Evolutionary conservation across 2,113 vertebrate genomes (phyloP), one percentile per base, ranked within the genome.

Genomic region (Periophthalmodon schlosseri): DNA sequence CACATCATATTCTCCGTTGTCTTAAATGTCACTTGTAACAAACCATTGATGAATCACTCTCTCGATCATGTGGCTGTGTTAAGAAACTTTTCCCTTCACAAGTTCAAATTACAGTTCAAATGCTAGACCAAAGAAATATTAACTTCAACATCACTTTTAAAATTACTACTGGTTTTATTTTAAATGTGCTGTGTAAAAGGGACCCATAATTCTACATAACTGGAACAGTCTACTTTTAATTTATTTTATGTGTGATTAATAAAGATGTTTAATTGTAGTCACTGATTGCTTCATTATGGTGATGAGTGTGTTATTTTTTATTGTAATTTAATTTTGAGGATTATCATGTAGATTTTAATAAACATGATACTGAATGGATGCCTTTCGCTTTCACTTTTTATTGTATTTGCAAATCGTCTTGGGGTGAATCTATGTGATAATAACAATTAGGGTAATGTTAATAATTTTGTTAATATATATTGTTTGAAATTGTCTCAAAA

Each of bases 101-200:
- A 13, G 13, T 58, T 24, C 21, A 3, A 24, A 24, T 58, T 21
- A 24, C 23, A 24, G 57, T 28, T 60, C 28, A 18, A 63, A 16
- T 33, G 24, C 34, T 63, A 63, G 60, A 34, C 60, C 60, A 63
- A 63, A 63, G 60, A 63, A 24, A 63, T 60, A 5, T 28, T 60
- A 34, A 34, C 28, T 2, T 34, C 28, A 14, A 5, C 4, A 8
- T 24, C 23, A 15, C 3, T 60, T 9, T 63, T 34, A 3, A 5
- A 14, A 60, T 24, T 60, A 24, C 23, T 60, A 56, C 54, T 11
- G n/a, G 18, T 15, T 61, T 28, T 61, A 36, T 20, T 36, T 61
- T 44, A n/a, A 65, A 65, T 65, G 2, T 28, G 21, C 72, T 72
- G 18, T 21, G 64, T n/a, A 74, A 75, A 89, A 82, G 77, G 84